Conservation (phyloP, 2,113 vertebrate species). For the Leucopsar rothschildi region DNA sequence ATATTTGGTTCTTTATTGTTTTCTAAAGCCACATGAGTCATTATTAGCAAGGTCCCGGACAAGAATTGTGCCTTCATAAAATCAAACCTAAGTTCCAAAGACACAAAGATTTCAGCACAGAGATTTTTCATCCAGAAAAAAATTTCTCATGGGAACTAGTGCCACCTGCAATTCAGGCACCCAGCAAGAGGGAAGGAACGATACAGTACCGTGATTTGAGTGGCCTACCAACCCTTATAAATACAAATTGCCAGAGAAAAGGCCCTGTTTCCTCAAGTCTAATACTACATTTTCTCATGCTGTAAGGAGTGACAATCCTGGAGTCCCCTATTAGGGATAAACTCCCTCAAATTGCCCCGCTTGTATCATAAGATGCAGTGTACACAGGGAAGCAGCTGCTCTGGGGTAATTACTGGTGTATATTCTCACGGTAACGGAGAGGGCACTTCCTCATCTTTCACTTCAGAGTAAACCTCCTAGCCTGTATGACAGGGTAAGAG, state of each 20-base stretch:
- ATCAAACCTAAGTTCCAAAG: neutral
- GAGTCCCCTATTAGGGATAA: slow-evolving; percentile 10
- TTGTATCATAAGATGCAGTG: neutral
- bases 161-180: neutral
- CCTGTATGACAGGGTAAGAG: slow-evolving; percentile 5
- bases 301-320: neutral
- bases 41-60: neutral
- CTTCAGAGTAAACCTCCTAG: neutral
- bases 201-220: neutral
- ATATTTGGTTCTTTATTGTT: neutral
- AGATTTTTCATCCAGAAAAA: neutral
- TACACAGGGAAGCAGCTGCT: slow-evolving; percentile 47
- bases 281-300: neutral
- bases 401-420: neutral
- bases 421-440: neutral
- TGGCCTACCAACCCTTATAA: neutral
- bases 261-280: neutral
- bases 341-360: slow-evolving; percentile 11
- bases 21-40: neutral
- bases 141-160: neutral
- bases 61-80: neutral
- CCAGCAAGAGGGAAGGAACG: neutral
- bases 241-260: neutral
- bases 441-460: slow-evolving; percentile 34
- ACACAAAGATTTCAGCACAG: neutral